phyloP scores from a whole-genome alignment of 2,113 vertebrate genomes.

The Aegithalos caudatus region DNA sequence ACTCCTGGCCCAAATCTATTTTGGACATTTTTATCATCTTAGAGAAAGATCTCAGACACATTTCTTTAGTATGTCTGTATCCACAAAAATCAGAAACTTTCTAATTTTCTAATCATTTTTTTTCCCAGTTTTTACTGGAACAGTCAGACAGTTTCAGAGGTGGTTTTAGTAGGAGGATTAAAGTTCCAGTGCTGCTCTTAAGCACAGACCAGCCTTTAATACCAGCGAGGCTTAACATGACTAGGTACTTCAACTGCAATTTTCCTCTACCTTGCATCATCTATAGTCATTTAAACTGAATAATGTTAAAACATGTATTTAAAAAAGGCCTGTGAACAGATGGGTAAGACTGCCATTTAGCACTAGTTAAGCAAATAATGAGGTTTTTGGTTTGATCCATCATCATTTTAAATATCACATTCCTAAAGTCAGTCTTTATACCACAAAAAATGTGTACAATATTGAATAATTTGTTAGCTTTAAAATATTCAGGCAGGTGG shows the following conservation, averaged over 20 bases:
- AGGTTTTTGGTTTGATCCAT: neutral
- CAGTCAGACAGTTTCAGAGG: neutral
- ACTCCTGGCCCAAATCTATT: neutral
- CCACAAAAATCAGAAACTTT: neutral
- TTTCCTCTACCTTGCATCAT: neutral
- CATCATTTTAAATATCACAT: neutral
- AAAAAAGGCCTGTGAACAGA: neutral
- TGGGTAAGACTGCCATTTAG: neutral
- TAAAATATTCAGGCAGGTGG: neutral
- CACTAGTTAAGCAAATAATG: slow-evolving; percentile 2
- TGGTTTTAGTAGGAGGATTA: neutral
- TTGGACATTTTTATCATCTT: neutral
- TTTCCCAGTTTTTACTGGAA: neutral
- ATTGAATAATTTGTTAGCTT: neutral
- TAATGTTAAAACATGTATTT: neutral
- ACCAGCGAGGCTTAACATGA: neutral
- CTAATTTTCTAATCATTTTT: neutral
- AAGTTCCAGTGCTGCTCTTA: neutral
- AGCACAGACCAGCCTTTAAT: neutral
- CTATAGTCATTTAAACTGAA: neutral
- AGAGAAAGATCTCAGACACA: neutral
- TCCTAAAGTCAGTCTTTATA: neutral
- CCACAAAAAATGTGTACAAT: neutral
- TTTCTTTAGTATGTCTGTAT: neutral
- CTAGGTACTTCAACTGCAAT: neutral